Evolutionary conservation across 2,888 invertebrate species (phyloP), one percentile per base, ranked within the genome.

Genomic region (Agrochola lota): DNA sequence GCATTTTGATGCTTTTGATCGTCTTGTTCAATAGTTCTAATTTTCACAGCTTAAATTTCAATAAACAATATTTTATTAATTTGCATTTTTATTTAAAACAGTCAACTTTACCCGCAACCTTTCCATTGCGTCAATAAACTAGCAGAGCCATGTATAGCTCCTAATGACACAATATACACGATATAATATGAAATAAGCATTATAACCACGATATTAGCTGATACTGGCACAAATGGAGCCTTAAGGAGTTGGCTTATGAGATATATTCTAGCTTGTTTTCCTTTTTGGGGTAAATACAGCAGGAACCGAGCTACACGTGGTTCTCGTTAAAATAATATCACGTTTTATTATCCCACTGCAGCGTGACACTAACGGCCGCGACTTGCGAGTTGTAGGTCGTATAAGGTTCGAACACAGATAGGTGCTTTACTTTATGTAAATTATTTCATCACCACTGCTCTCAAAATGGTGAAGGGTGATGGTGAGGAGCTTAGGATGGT

Each of bases 101-200:
- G 0, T 26, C 8, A 26, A 55, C 55, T 81, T 46, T 2, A 43
- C 64, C 78, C 52, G 52, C 73, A 40, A 74, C 87, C 40, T 73
- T 63, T 26, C 57, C 64, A 75, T 81, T 64, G 67, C 70, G 69
- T 80, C 81, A 49, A 87, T 85, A 87, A 76, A 78, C 63, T 59
- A 75, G 66, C 70, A 69, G 63, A 55, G 46, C 59, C 49, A 78
- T 78, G 76, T 55, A 77, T 78, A 74, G 71, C 52, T 77, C 78
- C 46, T 88, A 85, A 88, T 85, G 79, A 79, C 79, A 84, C 74
- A 78, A 80, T 79, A 80, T 64, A 71, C 46, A 67, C 57, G 30
- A 62, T 63, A 79, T 73, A 70, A 69, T 81, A 71, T 71, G 67
- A 71, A 72, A 76, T 74, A 73, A 81, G 68, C 74, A 80, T 76